Evolutionary conservation across 2,888 invertebrate genomes (phyloP).

Genomic region (Chrysolina americana): DNA sequence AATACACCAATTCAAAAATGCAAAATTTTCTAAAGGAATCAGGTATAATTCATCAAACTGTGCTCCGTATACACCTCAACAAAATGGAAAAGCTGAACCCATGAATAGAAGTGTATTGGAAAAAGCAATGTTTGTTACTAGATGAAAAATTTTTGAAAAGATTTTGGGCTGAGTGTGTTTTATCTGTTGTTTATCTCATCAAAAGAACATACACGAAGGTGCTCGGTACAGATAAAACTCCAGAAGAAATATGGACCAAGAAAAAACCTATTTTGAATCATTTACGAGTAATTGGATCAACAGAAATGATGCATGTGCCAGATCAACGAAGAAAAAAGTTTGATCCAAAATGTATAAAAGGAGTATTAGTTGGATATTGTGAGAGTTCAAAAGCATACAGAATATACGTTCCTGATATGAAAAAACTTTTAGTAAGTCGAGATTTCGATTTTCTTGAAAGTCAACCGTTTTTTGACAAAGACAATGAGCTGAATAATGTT

Average conservation of each 20-base stretch:
- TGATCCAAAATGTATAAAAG: not conserved
- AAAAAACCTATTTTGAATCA: not conserved
- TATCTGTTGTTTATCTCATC: not conserved
- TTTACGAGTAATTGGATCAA: not conserved
- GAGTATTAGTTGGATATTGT: not conserved
- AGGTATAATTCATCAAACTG: not conserved
- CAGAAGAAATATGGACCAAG: not conserved
- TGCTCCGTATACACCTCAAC: conserved; percentile 22
- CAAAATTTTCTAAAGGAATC: not conserved
- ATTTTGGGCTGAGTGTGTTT: not conserved
- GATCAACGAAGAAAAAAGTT: not conserved
- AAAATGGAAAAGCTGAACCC: conserved; percentile 23
- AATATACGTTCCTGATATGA: not conserved
- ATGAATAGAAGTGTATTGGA: conserved; percentile 18
- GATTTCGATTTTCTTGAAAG: not conserved
- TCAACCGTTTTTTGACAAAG: not conserved
- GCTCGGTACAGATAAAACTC: not conserved
- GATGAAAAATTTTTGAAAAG: not conserved
- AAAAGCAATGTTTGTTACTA: not conserved
- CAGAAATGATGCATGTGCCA: too few relatives aligned
- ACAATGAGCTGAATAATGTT: not conserved
- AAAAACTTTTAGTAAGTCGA: not conserved
- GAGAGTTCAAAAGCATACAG: not conserved
- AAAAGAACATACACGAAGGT: not conserved
- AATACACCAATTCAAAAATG: not conserved